Conservation (phyloP, 2,113 vertebrate genomes). For the Acinonyx jubatus region DNA sequence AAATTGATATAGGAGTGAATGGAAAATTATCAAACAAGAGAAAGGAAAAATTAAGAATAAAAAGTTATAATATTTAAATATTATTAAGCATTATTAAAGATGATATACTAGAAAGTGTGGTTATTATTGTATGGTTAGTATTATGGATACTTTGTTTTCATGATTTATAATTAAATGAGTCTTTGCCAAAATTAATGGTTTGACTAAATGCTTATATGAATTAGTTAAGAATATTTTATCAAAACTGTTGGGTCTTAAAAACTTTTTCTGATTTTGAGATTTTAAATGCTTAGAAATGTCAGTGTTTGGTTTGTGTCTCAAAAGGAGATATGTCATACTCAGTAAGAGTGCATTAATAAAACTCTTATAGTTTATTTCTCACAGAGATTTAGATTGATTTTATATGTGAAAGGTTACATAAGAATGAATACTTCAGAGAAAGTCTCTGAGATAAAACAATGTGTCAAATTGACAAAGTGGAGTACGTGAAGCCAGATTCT, state of each 20-base stretch:
- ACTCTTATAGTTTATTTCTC: background rate
- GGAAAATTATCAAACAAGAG: constrained; percentile 8
- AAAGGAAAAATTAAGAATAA: background rate
- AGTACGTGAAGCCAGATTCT: constrained; percentile 4
- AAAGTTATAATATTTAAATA: background rate
- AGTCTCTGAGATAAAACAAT: background rate
- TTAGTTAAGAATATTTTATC: constrained; percentile 31
- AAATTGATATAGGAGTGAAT: background rate
- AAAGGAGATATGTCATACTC: constrained; percentile 5
- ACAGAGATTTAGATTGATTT: constrained; percentile 33
- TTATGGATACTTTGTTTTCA: background rate
- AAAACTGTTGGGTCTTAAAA: background rate
- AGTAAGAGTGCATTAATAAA: constrained; percentile 43
- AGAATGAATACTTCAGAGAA: background rate
- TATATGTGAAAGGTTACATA: background rate
- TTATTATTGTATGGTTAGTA: background rate
- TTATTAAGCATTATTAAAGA: background rate
- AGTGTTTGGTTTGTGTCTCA: constrained; percentile 13
- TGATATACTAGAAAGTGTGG: background rate
- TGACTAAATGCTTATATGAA: background rate
- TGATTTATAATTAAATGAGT: background rate
- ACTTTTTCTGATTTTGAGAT: background rate
- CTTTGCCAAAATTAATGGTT: background rate
- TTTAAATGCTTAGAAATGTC: constrained; percentile 42
- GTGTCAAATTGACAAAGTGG: background rate